phyloP scores from a whole-genome alignment of 2,113 vertebrate genomes.

The Stercorarius parasiticus region DNA sequence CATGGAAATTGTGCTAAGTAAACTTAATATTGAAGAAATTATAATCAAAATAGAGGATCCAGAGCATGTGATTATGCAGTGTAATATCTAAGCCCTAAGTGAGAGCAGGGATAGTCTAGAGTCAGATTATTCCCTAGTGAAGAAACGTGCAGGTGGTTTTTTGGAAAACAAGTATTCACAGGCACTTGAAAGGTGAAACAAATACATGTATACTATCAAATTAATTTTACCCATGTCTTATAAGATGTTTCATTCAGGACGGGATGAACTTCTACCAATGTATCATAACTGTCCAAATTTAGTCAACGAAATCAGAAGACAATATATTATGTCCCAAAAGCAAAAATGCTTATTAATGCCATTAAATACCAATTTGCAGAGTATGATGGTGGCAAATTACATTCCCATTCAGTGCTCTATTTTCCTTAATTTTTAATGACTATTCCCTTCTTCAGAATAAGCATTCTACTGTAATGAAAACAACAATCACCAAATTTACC shows the following conservation, averaged over 20 bases:
- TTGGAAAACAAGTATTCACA: background rate
- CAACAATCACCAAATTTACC: background rate
- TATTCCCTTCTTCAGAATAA: background rate
- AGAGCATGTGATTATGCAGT: background rate
- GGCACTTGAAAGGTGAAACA: background rate
- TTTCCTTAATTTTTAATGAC: background rate
- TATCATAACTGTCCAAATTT: background rate
- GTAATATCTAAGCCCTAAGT: background rate
- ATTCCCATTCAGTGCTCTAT: background rate
- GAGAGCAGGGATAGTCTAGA: background rate
- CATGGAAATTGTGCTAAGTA: background rate
- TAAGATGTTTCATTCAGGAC: background rate
- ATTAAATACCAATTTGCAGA: background rate
- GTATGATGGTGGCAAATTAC: background rate
- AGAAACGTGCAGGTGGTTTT: background rate
- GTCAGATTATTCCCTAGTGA: background rate
- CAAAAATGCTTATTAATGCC: background rate
- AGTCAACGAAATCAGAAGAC: background rate
- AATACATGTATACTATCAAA: background rate
- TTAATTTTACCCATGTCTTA: background rate
- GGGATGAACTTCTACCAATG: background rate
- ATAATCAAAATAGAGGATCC: background rate
- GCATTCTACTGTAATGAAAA: background rate
- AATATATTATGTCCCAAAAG: background rate
- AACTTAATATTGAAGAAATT: background rate